These are phyloP conservation scores for Ladona fulva DNA, from an alignment of 1,140 invertebrate genomes.

Conservation along the genomic window DNA sequence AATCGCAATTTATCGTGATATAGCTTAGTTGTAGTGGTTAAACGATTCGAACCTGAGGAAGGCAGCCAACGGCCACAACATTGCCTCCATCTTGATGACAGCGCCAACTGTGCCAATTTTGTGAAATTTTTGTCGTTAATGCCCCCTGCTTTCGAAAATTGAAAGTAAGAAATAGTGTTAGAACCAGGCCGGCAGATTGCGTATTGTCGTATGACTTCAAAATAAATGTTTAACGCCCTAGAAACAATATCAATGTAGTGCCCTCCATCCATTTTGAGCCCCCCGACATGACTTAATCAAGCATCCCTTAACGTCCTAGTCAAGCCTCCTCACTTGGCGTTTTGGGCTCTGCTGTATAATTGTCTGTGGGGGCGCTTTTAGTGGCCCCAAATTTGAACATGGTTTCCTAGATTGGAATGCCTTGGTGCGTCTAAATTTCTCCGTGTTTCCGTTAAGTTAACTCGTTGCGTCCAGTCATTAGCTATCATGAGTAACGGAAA, in stretches of 20 bases:
- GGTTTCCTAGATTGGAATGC: not conserved
- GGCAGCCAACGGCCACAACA: not conserved
- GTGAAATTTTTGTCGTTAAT: constrained; percentile 58
- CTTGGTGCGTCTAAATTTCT: not conserved
- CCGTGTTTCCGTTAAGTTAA: not conserved
- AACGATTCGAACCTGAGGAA: not conserved
- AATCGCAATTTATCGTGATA: not conserved
- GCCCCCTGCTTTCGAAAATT: constrained; percentile 52
- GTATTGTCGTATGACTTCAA: constrained; percentile 25
- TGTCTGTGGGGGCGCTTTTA: not conserved
- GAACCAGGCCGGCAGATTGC: constrained; percentile 43
- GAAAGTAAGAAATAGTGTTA: constrained; percentile 40
- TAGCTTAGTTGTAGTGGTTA: not conserved
- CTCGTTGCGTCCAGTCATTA: not conserved
- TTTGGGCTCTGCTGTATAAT: not conserved
- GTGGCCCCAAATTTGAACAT: constrained; percentile 16
- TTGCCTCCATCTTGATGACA: constrained; percentile 51
- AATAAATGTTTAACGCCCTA: not conserved
- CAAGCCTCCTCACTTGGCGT: not conserved
- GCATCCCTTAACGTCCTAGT: not conserved
- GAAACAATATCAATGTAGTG: not conserved
- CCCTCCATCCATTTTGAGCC: not conserved
- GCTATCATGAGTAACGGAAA: not conserved
- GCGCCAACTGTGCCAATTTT: constrained; percentile 61
- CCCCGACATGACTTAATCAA: constrained; percentile 8